Percentiles rank a stretch among this genome's conserved stretches.
Conservation (phyloP, 2,797 vertebrate genomes). For the Basileuterus tristriatus region DNA sequence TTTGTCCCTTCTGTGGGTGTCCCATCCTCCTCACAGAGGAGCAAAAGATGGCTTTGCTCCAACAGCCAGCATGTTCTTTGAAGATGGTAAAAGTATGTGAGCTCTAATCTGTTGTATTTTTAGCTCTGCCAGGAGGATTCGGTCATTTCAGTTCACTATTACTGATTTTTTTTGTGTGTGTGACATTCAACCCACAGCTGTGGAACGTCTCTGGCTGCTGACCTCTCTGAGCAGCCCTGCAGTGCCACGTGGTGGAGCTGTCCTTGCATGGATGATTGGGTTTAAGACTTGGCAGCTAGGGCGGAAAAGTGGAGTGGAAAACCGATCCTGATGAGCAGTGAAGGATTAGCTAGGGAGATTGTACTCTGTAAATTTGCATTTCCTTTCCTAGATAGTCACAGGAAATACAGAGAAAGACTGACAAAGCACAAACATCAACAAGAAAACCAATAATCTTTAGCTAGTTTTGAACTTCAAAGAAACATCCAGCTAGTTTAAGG, state of each 20-base stretch:
- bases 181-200: not conserved
- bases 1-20: not conserved
- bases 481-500: not conserved
- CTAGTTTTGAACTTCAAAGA: not conserved
- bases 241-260: not conserved
- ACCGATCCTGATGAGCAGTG: not conserved
- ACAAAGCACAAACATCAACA: not conserved
- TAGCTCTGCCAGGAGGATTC: not conserved
- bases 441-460: not conserved
- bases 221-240: not conserved
- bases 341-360: not conserved
- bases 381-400: not conserved
- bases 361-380: not conserved
- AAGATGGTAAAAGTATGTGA: not conserved
- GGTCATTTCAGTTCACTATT: not conserved
- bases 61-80: not conserved
- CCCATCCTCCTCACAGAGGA: not conserved
- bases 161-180: not conserved
- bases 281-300: not conserved
- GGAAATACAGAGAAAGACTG: not conserved
- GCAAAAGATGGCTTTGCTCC: not conserved
- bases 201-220: not conserved
- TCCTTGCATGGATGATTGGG: not conserved
- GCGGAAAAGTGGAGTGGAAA: not conserved
- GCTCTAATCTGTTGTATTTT: not conserved